These are phyloP conservation scores for Philotrypesis tridentata DNA, from an alignment of 1,140 invertebrate genomes.

Conservation along the genomic window DNA sequence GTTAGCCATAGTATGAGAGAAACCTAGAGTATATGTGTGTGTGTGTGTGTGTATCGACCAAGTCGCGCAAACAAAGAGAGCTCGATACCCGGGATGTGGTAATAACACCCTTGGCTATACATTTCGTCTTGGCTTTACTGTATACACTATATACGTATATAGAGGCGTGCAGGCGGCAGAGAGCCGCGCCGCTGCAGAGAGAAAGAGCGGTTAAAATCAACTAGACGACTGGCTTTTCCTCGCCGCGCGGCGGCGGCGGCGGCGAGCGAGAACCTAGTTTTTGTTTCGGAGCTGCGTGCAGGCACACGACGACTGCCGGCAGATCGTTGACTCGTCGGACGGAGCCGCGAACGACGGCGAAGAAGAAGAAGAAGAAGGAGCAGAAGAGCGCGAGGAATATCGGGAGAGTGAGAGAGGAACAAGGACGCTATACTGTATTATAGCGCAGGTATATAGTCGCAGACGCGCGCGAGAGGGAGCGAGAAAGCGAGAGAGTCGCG, in stretches of 20 bases:
- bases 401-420: conserved; percentile 20
- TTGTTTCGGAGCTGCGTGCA: conserved; percentile 34
- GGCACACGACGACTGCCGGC: conserved; percentile 16
- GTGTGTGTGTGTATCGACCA: not conserved
- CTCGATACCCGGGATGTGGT: not conserved
- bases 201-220: conserved; percentile 8
- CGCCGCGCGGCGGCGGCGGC: too few species aligned
- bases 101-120: not conserved
- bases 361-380: not conserved
- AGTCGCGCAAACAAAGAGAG: not conserved
- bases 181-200: too few species aligned
- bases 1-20: too few species aligned
- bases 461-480: not conserved
- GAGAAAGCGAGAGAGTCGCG: conserved; percentile 26
- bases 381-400: not conserved
- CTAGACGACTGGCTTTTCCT: not conserved
- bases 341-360: too few species aligned
- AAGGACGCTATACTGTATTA: conserved; percentile 4
- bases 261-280: conserved; percentile 21
- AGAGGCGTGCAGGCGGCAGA: too few species aligned
- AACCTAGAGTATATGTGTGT: too few species aligned
- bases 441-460: not conserved
- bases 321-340: conserved; percentile 51
- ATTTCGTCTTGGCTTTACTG: not conserved
- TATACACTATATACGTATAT: too few species aligned